phyloP scores from a whole-genome alignment of 1,140 invertebrate species.

The Neelides sp. region DNA sequence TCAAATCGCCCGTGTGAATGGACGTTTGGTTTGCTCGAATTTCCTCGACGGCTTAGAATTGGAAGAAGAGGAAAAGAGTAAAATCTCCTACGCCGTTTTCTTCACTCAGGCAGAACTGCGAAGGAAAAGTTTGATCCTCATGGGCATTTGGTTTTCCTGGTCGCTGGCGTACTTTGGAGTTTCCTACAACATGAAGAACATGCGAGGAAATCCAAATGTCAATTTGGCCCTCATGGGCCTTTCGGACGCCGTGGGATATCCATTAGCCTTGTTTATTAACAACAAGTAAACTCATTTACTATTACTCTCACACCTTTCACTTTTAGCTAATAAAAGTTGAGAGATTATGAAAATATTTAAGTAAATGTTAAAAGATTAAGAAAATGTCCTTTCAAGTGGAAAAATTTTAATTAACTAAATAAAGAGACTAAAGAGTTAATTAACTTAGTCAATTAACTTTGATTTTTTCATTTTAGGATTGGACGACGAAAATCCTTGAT shows the following conservation, averaged over 20 bases:
- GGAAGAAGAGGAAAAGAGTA: too few relatives aligned
- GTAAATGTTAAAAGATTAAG: not conserved
- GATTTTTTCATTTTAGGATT: conserved; percentile 2
- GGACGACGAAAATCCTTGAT: conserved; percentile 12
- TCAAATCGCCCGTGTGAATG: not conserved
- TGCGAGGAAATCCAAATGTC: conserved; percentile 1
- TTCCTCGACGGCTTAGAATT: too few relatives aligned
- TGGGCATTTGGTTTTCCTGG: conserved; percentile 10
- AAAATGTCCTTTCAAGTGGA: not conserved
- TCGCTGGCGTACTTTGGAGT: conserved; percentile 10
- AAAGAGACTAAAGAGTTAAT: not conserved
- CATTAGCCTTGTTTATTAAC: conserved; percentile 4
- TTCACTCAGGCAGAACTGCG: too few relatives aligned
- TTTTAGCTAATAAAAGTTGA: not conserved
- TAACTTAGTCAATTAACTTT: not conserved
- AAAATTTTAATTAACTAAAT: not conserved
- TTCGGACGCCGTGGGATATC: conserved; percentile 11
- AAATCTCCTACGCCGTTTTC: too few relatives aligned
- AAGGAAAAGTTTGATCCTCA: conserved; percentile 5
- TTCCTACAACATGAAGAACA: conserved; percentile 9
- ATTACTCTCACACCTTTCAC: too few relatives aligned
- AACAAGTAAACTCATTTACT: conserved; percentile 6
- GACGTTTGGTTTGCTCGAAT: too few relatives aligned
- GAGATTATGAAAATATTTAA: not conserved
- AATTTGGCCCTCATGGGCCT: conserved; percentile 10